Evolutionary conservation across 2,888 invertebrate genomes (phyloP), one percentile per base, ranked within the genome.

Genomic region (Clivina fossor): DNA sequence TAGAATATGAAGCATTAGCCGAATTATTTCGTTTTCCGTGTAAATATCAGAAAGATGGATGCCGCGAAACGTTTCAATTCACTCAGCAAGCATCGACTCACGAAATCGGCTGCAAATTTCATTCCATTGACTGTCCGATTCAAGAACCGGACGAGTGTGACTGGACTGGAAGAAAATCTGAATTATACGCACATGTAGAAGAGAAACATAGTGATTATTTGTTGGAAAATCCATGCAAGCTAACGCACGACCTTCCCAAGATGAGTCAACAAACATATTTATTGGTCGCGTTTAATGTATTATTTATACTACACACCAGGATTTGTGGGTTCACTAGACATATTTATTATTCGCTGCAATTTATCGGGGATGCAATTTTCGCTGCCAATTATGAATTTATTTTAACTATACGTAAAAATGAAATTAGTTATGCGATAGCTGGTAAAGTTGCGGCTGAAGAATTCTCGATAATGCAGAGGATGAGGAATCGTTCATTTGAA

Each of bases 301-400:
- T 43, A 13, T 43, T 43, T 15, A 8, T 43, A 43, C 28, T 43
- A 4, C 15, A 43, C 16, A 43, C 28, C n/a, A 43, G 30, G 20
- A 18, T 43, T 15, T 43, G 43, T 26, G n/a, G 15, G 16, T 16
- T 18, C 4, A 16, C 43, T 3, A 18, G 28, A 2, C 26, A 43
- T 18, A 43, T 43, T 16, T 28, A 28, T 16, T 30, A 43, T 8
- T 15, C 43, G 4, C 16, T 43, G 15, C 26, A 28, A 26, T 20
- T 28, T 8, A 8, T 28, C 9, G 43, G 20, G n/a, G 9, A 13
- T 9, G n/a, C 28, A 5, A 8, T 28, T 2, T 4, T 18, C 8
- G 28, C 9, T 8, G 15, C 7, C 4, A 7, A 43, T 13, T 43
- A 15, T 8, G 30, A 26, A 28, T 43, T n/a, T 18, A 28, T 16